Percentiles rank a stretch among this genome's conserved stretches.
phyloP scores from a whole-genome alignment of 2,797 vertebrate genomes.

The Lepus townsendii region DNA sequence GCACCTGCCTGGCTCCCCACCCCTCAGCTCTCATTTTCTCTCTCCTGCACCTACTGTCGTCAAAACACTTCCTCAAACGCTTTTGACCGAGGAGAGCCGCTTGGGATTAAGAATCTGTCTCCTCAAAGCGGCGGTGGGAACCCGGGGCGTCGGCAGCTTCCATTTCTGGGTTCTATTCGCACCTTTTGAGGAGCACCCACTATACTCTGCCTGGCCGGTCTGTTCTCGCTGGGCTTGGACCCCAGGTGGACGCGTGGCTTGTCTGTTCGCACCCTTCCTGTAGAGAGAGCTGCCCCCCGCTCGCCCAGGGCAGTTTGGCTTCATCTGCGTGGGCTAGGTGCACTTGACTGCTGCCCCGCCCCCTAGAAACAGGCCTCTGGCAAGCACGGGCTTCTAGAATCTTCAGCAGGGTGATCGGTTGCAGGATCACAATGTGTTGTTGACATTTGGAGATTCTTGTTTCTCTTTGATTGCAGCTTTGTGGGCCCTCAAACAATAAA shows the following conservation, averaged over 20 bases:
- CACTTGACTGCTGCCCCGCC: not conserved
- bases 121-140: not conserved
- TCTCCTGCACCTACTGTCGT: not conserved
- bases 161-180: not conserved
- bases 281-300: not conserved
- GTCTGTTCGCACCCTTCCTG: not conserved
- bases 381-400: not conserved
- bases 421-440: not conserved
- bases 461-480: slow-evolving; percentile 49
- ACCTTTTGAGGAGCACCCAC: not conserved
- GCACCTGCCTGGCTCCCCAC: not conserved
- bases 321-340: not conserved
- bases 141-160: not conserved
- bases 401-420: not conserved
- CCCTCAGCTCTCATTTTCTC: not conserved
- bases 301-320: not conserved
- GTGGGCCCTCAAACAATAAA: not conserved
- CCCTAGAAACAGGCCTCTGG: not conserved
- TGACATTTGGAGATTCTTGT: not conserved
- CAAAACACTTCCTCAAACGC: slow-evolving; percentile 3
- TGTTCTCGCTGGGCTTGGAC: not conserved
- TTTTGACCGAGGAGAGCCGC: not conserved
- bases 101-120: not conserved
- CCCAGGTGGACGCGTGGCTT: not conserved
- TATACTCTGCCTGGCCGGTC: not conserved